Conservation (phyloP, 2,888 invertebrate genomes). For the Schrankia costaestrigalis region DNA sequence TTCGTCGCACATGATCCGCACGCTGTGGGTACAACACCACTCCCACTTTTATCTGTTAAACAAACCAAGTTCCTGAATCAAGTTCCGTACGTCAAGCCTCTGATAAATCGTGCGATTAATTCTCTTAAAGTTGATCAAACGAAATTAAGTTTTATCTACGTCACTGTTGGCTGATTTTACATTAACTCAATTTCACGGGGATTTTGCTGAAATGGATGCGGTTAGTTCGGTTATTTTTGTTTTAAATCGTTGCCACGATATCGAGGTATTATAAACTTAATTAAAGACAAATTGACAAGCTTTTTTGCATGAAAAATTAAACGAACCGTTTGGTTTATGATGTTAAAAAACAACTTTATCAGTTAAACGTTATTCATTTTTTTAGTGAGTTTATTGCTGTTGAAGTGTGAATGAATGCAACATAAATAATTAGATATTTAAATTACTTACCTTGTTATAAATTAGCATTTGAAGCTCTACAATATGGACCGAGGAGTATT, state of each 20-base stretch:
- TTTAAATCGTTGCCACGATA: constrained; percentile 9
- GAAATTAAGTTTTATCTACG: constrained; percentile 21
- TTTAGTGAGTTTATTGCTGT: too few relatives aligned
- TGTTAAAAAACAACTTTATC: too few relatives aligned
- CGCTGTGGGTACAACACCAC: constrained; percentile 33
- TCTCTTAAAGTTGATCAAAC: constrained; percentile 13
- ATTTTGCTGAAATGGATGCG: constrained; percentile 11
- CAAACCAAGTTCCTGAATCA: constrained; percentile 40
- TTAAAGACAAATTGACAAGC: not conserved
- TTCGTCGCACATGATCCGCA: constrained; percentile 31
- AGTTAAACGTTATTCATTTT: too few relatives aligned
- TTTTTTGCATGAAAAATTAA: too few relatives aligned
- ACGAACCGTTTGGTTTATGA: too few relatives aligned
- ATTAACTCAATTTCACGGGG: constrained; percentile 4
- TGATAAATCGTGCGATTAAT: constrained; percentile 34
- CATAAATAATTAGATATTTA: too few relatives aligned
- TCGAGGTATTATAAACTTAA: constrained; percentile 7
- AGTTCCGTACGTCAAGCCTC: constrained; percentile 31
- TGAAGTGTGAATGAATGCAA: too few relatives aligned
- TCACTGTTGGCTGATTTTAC: constrained; percentile 11
- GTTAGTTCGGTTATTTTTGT: constrained; percentile 19
- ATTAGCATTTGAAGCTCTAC: too few relatives aligned
- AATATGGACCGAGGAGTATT: too few relatives aligned
- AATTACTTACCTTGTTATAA: too few relatives aligned
- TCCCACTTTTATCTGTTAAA: constrained; percentile 46